Percentiles rank a stretch among this genome's conserved stretches.
Conservation (phyloP, 2,797 vertebrate species). For the Peromyscus attwateri region DNA sequence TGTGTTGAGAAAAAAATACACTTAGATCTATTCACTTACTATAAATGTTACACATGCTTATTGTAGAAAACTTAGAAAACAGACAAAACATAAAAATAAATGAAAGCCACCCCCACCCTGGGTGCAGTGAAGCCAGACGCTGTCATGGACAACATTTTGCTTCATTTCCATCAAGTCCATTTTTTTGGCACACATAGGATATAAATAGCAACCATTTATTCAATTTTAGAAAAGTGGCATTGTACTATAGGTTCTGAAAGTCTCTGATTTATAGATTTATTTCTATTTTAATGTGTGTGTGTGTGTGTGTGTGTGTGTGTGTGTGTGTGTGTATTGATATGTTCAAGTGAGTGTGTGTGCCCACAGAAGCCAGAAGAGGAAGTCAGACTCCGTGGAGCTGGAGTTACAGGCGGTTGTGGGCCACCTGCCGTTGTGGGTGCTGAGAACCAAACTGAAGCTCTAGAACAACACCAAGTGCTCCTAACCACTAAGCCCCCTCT, state of each 20-base stretch:
- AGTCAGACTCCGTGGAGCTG: neutral
- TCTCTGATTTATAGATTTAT: neutral
- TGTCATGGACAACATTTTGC: slow-evolving; percentile 13
- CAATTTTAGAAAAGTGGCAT: slow-evolving; percentile 25
- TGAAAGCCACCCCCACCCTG: neutral
- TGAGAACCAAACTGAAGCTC: neutral
- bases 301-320: too few relatives aligned
- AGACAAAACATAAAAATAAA: slow-evolving; percentile 61
- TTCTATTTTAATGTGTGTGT: neutral
- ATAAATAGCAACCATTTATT: neutral
- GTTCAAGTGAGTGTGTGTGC: neutral
- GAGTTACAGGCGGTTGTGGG: neutral
- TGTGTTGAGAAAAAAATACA: slow-evolving; percentile 55
- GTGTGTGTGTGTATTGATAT: neutral
- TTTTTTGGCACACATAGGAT: neutral
- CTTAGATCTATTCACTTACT: slow-evolving; percentile 65
- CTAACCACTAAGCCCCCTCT: neutral
- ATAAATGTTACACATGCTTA: slow-evolving; percentile 19
- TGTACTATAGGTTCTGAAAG: neutral
- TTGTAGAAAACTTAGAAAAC: slow-evolving; percentile 17
- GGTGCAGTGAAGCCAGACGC: neutral
- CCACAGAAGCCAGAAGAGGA: neutral
- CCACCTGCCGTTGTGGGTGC: neutral
- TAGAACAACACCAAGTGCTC: neutral
- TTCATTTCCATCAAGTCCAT: neutral